Base-by-base conservation (phyloP, 2,888 invertebrate genomes). In the Lasioglossum figueresi region DNA sequence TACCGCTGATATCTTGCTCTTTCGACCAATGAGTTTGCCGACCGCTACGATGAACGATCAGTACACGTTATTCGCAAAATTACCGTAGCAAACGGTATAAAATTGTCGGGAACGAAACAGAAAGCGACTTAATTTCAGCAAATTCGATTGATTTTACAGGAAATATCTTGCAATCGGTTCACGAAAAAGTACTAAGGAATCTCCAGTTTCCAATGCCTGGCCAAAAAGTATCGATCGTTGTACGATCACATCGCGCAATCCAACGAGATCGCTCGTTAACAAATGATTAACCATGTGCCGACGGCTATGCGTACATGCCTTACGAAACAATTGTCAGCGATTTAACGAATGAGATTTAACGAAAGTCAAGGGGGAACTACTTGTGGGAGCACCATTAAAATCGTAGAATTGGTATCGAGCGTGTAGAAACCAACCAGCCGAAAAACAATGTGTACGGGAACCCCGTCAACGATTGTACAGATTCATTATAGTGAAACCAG, bases 281-380 rank as follows among this genome's bases (percentile, higher is more conserved):
- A 10, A 23, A 37, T 37, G 37, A 68, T 68, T 23, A 31, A 73
- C 27, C 56, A 70, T 23, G 80, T 87, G 72, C 79, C 76, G 80
- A 79, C 31, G 80, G 72, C 83, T 78, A 70, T 82, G 84, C 81
- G 86, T 84, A 72, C 71, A 88, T 82, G 84, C 84, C 88, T 86
- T 88, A 84, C 77, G 68, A 73, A 68, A 23, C 76, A 59, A 76
- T 76, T 76, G 31, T 52, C 82, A 76, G 14, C 63, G n/a, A 40
- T 59, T 16, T n/a, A 70, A 71, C 19, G 40, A 40, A 23, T 23
- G 48, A 27, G 59, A 72, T 71, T 72, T 37, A 14, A 45, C 4
- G 5, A 83, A 59, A 71, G 52, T 73, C 37, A 56, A 68, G 37
- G 77, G n/a, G 59, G 43, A 68, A 71, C n/a, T 16, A 40, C n/a